phyloP scores from a whole-genome alignment of 2,113 vertebrate species.

The Mesitornis unicolor region DNA sequence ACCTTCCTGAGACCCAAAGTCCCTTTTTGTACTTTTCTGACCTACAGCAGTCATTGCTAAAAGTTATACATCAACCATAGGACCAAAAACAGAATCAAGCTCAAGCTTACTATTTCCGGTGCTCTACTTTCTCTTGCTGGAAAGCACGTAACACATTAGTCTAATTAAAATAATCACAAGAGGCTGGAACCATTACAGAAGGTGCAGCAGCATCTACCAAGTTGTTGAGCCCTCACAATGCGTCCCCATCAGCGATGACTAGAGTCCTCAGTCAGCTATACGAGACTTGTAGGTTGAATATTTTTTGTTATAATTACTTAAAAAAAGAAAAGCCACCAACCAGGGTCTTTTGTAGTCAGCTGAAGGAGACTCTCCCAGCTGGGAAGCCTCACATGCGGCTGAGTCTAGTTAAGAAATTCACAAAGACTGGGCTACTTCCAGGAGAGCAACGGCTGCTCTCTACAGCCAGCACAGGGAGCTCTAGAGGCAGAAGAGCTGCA shows the following conservation, averaged over 20 bases:
- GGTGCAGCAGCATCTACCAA: neutral
- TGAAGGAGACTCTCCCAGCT: slow-evolving; percentile 1
- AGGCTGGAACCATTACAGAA: neutral
- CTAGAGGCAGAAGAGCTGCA: neutral
- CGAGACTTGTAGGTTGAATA: neutral
- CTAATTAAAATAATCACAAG: neutral
- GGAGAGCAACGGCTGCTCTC: neutral
- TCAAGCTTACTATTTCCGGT: neutral
- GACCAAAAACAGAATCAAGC: neutral
- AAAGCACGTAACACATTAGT: neutral
- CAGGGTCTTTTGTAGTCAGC: neutral
- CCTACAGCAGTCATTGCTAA: slow-evolving; percentile 33
- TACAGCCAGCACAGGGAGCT: slow-evolving; percentile 6
- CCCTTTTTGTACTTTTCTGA: slow-evolving; percentile 44
- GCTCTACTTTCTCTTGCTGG: neutral
- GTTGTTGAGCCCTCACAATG: neutral
- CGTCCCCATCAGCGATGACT: neutral
- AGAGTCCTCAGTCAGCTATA: neutral
- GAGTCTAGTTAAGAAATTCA: neutral
- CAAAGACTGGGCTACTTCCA: slow-evolving; percentile 57
- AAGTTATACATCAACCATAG: neutral
- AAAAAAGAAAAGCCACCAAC: neutral
- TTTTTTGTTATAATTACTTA: neutral
- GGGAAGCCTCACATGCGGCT: neutral
- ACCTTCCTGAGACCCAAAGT: slow-evolving; percentile 1